Conservation (phyloP, 2,888 invertebrate species). For the Oxycera nigricornis region DNA sequence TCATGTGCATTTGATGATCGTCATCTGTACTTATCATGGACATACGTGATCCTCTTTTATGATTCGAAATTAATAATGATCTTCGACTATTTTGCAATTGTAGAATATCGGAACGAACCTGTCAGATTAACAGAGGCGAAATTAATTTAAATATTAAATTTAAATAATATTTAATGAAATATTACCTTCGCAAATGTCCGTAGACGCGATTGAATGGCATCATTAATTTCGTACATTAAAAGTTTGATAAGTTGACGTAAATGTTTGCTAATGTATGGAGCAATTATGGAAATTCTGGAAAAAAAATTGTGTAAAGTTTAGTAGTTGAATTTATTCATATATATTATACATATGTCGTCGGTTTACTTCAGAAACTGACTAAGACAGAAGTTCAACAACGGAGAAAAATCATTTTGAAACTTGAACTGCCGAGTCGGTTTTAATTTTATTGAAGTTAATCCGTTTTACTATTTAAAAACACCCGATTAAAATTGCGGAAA, state of each 20-base stretch:
- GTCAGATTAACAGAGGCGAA: neutral
- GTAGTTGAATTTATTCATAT: too few relatives aligned
- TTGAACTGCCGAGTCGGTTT: too few relatives aligned
- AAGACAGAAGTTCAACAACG: too few relatives aligned
- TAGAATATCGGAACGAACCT: constrained; percentile 33
- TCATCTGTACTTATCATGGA: neutral
- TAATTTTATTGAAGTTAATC: too few relatives aligned
- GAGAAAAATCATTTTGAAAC: too few relatives aligned
- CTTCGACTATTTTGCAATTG: constrained; percentile 10
- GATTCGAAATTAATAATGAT: constrained; percentile 11
- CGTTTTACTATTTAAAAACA: too few relatives aligned
- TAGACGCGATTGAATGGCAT: constrained; percentile 54
- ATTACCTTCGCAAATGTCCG: constrained; percentile 37
- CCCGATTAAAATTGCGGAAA: too few relatives aligned
- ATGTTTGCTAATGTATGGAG: constrained; percentile 58
- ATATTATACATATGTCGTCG: too few relatives aligned
- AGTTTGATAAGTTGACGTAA: constrained; percentile 67
- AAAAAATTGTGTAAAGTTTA: constrained; percentile 8
- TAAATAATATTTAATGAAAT: neutral
- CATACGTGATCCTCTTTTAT: constrained; percentile 16
- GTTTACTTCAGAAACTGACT: too few relatives aligned
- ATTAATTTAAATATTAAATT: neutral
- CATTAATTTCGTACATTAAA: constrained; percentile 67
- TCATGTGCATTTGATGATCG: neutral
- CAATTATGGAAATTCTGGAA: constrained; percentile 56